A percentile compares a stretch with the other conserved stretches of the same genome.
These are phyloP conservation scores for Aegotheles bennettii DNA, from an alignment of 2,113 vertebrate species.

Conservation along the genomic window DNA sequence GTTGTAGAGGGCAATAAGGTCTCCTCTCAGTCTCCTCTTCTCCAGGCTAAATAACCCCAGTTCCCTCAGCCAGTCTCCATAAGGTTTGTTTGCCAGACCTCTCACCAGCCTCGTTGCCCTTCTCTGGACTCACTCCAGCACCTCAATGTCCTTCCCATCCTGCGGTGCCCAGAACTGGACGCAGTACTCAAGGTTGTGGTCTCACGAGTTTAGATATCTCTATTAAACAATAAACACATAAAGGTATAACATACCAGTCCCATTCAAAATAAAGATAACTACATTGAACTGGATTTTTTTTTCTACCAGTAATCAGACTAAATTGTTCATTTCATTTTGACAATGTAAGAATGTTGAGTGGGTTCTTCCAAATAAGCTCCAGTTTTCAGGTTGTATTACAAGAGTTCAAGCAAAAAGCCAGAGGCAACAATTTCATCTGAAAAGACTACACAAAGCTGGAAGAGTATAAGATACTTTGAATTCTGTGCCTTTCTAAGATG, in stretches of 20 bases:
- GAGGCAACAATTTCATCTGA: not conserved
- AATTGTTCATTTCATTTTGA: not conserved
- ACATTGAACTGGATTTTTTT: not conserved
- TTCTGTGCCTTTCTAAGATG: not conserved
- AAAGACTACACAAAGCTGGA: not conserved
- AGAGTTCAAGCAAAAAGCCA: not conserved
- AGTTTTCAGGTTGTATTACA: not conserved
- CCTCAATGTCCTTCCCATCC: too few relatives aligned
- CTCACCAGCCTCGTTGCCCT: too few relatives aligned
- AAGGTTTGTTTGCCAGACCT: too few relatives aligned
- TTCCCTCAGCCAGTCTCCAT: too few relatives aligned
- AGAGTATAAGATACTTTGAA: not conserved
- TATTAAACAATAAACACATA: not conserved
- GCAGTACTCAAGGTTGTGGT: too few relatives aligned
- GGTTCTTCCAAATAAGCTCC: not conserved
- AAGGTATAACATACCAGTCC: not conserved
- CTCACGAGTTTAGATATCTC: constrained; percentile 16
- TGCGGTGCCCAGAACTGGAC: too few relatives aligned
- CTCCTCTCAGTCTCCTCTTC: too few relatives aligned
- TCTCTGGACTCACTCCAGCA: too few relatives aligned
- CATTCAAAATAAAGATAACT: not conserved
- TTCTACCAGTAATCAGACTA: not conserved
- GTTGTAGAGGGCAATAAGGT: too few relatives aligned
- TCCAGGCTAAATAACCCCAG: too few relatives aligned
- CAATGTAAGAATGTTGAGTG: not conserved